Base-by-base conservation (phyloP, 1,140 invertebrate genomes). In the Drosophila eugracilis region DNA sequence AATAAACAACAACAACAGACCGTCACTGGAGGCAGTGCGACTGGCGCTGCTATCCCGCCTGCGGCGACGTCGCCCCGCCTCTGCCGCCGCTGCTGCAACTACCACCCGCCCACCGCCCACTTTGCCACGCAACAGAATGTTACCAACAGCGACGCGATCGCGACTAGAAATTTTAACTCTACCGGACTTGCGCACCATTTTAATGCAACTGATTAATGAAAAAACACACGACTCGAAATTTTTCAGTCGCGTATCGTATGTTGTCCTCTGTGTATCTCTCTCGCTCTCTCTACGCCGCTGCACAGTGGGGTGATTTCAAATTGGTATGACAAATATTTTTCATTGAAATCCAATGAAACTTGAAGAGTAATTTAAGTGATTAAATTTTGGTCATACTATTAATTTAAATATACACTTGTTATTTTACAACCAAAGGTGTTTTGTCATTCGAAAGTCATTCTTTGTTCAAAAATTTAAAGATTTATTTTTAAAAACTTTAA, bases 111-210 rank as follows among this genome's bases (percentile, higher is more conserved):
- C 60, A 59, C 50, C 55, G 21, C 41, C 67, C 50, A 58, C 67
- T 57, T 75, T 78, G 65, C 83, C 83, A 78, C 83, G 81, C 81
- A 86, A 66, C 55, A 86, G 63, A 78, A 78, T 66, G 71, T 58
- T 71, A 42, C 50, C 65, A 52, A 58, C 54, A 22, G 60, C 22
- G 22, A 32, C 22, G 28, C 71, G 72, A 57, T 73, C 63, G 73
- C 81, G 81, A 80, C 76, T 71, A 71, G 75, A 80, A 88, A 78
- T 83, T 83, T 88, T 88, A 83, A 88, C 83, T 88, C 83, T 88
- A 88, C 75, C 83, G 78, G 83, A 88, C 83, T 88, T 88, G 83
- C 83, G 83, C 78, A 88, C 83, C 83, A 88, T 88, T 88, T 75
- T 88, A 88, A 85, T 88, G 78, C 78, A 83, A 88, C 83, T 88